phyloP scores from a whole-genome alignment of 2,888 invertebrate species.

The Harpalus rubripes region DNA sequence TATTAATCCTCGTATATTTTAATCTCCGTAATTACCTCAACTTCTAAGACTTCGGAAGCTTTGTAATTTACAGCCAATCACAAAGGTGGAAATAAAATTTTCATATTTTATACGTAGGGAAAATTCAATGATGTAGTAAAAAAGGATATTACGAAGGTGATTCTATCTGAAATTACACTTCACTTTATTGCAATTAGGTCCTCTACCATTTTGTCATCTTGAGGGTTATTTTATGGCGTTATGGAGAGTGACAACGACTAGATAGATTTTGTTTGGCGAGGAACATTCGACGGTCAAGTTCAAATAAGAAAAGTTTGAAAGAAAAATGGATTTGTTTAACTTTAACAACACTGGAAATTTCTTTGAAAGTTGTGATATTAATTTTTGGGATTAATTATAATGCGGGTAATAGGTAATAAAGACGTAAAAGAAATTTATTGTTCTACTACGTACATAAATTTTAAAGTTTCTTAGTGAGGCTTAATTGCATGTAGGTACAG shows the following conservation, averaged over 20 bases:
- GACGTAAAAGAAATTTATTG: not conserved
- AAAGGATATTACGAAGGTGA: slow-evolving; percentile 58
- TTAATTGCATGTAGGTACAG: not conserved
- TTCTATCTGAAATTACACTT: slow-evolving; percentile 49
- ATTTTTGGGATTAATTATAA: not conserved
- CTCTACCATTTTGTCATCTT: too few relatives aligned
- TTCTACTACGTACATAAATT: not conserved
- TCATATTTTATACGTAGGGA: slow-evolving; percentile 56
- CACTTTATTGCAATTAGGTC: slow-evolving; percentile 59
- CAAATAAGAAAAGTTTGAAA: slow-evolving; percentile 1
- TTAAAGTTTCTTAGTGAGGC: not conserved
- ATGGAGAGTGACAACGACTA: too few relatives aligned
- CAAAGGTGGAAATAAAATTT: slow-evolving; percentile 29
- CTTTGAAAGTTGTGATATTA: not conserved
- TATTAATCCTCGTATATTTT: slow-evolving; percentile 39
- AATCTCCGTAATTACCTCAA: slow-evolving; percentile 21
- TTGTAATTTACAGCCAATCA: slow-evolving; percentile 31
- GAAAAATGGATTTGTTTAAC: not conserved
- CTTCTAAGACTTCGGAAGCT: slow-evolving; percentile 12
- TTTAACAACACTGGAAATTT: not conserved
- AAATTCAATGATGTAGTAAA: slow-evolving; percentile 59
- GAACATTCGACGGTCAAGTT: not conserved
- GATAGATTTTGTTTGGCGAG: not conserved
- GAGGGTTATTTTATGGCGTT: too few relatives aligned
- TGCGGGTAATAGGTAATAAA: not conserved